Base-by-base conservation (phyloP, 2,797 vertebrate genomes). In the Hoplostethus mediterraneus region DNA sequence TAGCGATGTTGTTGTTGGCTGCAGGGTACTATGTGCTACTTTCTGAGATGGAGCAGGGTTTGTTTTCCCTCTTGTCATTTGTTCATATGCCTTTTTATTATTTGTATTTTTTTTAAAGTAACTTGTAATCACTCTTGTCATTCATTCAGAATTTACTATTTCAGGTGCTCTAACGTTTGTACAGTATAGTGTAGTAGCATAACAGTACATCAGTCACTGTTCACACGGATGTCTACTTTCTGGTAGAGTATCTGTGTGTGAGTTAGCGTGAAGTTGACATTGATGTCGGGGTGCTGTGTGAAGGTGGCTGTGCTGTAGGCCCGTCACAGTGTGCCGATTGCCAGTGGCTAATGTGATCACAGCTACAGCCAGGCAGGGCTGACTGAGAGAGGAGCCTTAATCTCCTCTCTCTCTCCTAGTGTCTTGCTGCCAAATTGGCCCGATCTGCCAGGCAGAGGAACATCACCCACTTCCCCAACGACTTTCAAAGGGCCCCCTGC, bases 341-440 rank as follows among this genome's bases (percentile, higher is more conserved):
- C 83, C 77, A 44, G 80, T 77, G 75, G 83, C 80, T 91, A 90
- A 93, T 90, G 84, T 90, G 91, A 92, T 93, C 90, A 90, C 71
- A 87, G 85, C 62, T 66, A 70, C 83, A 83, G 84, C 80, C 75
- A 74, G 66, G 75, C 83, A 81, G 81, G 55, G 71, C 68, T 73
- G 73, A 86, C 83, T 60, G 79, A 77, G 77, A 79, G 77, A 47
- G 74, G 80, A 88, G 79, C 80, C 80, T 79, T 90, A 89, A 93
- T 90, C 89, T 87, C 74, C 61, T 21, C 21, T 21, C 21, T 21
- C 21, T 21, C 21, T 21, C 33, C 73, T 71, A 85, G 61, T 88
- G 85, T 87, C 82, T 88, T 75, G 48, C 79, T 90, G 89, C 87
- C 90, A 92, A 90, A 89, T 92, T 87, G 89, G 85, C 81, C 76